Evolutionary conservation across 2,888 invertebrate genomes (phyloP), one percentile per base, ranked within the genome.

Genomic region (Theretra japonica): DNA sequence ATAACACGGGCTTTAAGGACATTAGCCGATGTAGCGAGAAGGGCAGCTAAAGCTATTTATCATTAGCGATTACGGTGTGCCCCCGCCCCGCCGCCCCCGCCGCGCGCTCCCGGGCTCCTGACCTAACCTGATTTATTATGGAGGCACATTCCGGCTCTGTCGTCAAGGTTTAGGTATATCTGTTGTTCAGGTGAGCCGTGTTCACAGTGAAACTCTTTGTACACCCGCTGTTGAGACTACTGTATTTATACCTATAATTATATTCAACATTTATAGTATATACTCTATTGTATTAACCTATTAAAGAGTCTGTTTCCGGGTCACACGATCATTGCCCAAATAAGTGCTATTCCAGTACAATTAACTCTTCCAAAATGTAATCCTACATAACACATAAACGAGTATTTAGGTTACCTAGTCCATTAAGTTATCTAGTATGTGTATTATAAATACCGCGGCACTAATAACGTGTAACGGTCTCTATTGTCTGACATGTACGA

Each of bases 101-200:
- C 41, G 19, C 60, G 2, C n/a, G n/a, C 65, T 41, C 48, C 65
- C 11, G 65, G 48, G 48, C 65, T 48, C 41, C 23, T 65, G 65
- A 65, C 65, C 65, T 65, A 65, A 65, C 65, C 48, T 65, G 65
- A 65, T 65, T 65, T 62, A 62, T 62, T 23, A 65, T 65, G 48
- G 23, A 21, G 48, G 65, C 65, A 21, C 53, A n/a, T 53, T 53
- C 53, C 53, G 53, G 19, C 65, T 25, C 17, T 41, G 65, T 48
- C 41, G 65, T 65, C 65, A 65, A 65, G 48, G 65, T 41, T 65
- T 41, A 41, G 23, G 15, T 48, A 21, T 21, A 15, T 65, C 23
- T 6, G 19, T 48, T 58, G 58, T 4, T 65, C 65, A 65, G 65
- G 65, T 65, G 23, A 15, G 21, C 23, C 48, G 30, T 60, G 23